phyloP scores from a whole-genome alignment of 1,140 invertebrate genomes.

The Drosophila repletoides region DNA sequence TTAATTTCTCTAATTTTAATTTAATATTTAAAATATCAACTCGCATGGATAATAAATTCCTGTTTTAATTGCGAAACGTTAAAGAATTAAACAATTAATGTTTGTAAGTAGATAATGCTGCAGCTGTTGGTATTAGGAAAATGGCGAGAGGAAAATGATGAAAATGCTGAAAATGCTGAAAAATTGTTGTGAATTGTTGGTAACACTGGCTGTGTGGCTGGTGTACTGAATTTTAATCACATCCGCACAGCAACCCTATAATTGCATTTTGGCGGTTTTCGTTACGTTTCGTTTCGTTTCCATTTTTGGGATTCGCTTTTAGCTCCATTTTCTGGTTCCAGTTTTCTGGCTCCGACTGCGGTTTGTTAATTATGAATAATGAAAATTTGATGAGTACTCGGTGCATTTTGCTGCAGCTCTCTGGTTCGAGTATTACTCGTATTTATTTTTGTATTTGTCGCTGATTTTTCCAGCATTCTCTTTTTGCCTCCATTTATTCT shows the following conservation, averaged over 20 bases:
- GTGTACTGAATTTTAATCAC: slow-evolving; percentile 34
- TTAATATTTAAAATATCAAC: no score
- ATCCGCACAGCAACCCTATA: slow-evolving; percentile 29
- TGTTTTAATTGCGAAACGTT: no score
- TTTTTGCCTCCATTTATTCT: slow-evolving; percentile 38
- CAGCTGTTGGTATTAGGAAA: not conserved
- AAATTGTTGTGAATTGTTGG: slow-evolving; percentile 5
- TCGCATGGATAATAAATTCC: no score
- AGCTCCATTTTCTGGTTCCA: not conserved
- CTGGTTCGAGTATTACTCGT: slow-evolving; percentile 13
- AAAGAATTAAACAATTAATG: no score
- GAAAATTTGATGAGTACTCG: slow-evolving; percentile 52
- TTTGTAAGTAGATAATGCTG: no score
- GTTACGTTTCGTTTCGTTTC: not conserved
- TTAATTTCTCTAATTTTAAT: no score
- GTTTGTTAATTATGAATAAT: slow-evolving; percentile 66
- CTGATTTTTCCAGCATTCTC: slow-evolving; percentile 3
- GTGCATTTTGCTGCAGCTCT: slow-evolving; percentile 36
- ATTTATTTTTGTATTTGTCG: not conserved
- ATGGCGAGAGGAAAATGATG: not conserved
- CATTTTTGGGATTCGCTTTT: not conserved
- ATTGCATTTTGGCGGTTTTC: slow-evolving; percentile 41
- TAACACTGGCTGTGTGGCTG: slow-evolving; percentile 43
- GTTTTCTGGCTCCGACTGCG: slow-evolving; percentile 33
- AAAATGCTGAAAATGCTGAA: slow-evolving; percentile 1